Conservation (phyloP, 2,797 vertebrate genomes). For the Heterohyrax brucei region DNA sequence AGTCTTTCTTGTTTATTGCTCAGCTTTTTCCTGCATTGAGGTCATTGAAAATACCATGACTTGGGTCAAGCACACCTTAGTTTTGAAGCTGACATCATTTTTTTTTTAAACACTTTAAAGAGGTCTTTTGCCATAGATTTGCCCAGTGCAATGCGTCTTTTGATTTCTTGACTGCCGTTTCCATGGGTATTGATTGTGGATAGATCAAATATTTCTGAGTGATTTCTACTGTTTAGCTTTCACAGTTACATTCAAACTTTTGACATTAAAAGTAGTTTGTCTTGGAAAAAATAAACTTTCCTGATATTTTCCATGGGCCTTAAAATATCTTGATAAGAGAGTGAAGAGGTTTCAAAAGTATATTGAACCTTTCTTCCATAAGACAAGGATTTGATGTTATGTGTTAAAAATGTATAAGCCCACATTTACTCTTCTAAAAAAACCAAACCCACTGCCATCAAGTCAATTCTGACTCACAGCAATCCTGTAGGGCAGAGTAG, state of each 20-base stretch:
- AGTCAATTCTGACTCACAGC: too few species aligned
- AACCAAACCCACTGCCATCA: too few species aligned
- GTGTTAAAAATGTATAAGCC: constrained; percentile 51
- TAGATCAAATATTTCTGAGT: constrained; percentile 67
- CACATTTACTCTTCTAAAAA: constrained; percentile 9
- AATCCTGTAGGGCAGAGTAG: too few species aligned
- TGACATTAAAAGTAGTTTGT: constrained; percentile 64
- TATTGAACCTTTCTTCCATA: constrained; percentile 18
- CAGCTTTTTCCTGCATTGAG: too few species aligned
- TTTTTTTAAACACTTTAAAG: too few species aligned
- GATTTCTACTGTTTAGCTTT: constrained; percentile 47
- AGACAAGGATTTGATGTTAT: constrained; percentile 40
- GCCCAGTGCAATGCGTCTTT: too few species aligned
- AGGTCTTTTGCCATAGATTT: too few species aligned
- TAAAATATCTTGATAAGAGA: constrained; percentile 55
- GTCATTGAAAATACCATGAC: too few species aligned
- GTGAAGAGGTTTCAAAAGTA: constrained; percentile 36
- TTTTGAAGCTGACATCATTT: too few species aligned
- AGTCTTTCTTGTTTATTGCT: too few species aligned
- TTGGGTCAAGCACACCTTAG: too few species aligned
- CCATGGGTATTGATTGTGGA: constrained; percentile 47
- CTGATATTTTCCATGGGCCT: constrained; percentile 54
- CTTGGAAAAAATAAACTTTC: constrained; percentile 48
- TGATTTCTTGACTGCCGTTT: too few species aligned
- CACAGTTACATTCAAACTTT: constrained; percentile 39